These are phyloP conservation scores for Argentina silus DNA, from an alignment of 2,797 vertebrate species.

Conservation along the genomic window DNA sequence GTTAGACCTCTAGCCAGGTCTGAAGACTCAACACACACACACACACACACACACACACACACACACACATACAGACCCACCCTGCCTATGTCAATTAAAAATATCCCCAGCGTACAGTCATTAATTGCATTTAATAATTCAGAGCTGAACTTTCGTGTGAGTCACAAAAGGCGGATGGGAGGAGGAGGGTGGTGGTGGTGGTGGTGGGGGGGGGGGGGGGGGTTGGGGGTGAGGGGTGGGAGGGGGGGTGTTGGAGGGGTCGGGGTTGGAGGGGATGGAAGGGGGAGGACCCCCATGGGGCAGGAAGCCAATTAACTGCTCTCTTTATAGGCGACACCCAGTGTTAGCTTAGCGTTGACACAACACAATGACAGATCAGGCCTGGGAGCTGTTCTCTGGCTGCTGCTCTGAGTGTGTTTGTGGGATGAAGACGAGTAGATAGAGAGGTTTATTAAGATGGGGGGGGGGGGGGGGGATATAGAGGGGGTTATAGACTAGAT, in stretches of 20 bases:
- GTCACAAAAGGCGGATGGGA: constrained; percentile 59
- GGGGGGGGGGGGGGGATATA: no score
- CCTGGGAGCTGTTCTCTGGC: constrained; percentile 34
- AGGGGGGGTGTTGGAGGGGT: background rate
- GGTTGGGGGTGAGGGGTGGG: constrained; percentile 10
- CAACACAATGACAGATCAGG: constrained; percentile 32
- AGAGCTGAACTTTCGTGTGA: constrained; percentile 80
- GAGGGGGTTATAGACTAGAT: no score
- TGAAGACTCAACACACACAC: no score
- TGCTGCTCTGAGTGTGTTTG: constrained; percentile 3
- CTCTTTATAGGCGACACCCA: constrained; percentile 60
- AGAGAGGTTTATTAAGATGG: no score
- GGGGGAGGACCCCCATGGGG: constrained; percentile 63
- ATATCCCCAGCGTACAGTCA: constrained; percentile 63
- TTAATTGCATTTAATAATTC: constrained; percentile 84
- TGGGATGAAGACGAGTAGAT: background rate
- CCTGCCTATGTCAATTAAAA: constrained; percentile 66
- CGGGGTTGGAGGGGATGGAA: background rate
- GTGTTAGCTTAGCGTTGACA: constrained; percentile 46
- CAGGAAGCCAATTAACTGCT: constrained; percentile 75
- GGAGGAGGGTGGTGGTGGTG: constrained; percentile 28
- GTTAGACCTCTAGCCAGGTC: no score
- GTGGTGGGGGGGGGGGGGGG: constrained; percentile 15
- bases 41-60: constrained; percentile 12
- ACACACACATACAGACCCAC: constrained; percentile 32